Conservation (phyloP, 2,113 vertebrate species). For the Xenopus borealis region DNA sequence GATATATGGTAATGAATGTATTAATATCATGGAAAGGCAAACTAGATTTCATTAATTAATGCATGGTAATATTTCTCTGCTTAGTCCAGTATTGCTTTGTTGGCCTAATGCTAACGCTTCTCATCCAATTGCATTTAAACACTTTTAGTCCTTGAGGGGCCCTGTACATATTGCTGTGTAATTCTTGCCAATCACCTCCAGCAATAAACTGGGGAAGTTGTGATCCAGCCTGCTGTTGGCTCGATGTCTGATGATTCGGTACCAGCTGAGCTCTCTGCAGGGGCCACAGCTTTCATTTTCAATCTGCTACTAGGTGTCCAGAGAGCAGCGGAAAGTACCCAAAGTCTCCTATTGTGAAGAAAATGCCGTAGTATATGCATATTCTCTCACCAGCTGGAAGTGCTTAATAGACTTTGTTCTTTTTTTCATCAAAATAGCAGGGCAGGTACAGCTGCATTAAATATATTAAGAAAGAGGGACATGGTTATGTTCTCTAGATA, state of each 20-base stretch:
- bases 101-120: not conserved
- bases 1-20: no score
- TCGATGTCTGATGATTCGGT: constrained; percentile 30
- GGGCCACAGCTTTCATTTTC: constrained; percentile 37
- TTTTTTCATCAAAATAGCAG: no score
- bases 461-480: no score
- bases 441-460: no score
- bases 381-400: constrained; percentile 16
- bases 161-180: constrained; percentile 20
- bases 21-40: not conserved
- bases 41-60: no score
- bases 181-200: constrained; percentile 33
- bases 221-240: constrained; percentile 25
- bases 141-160: constrained; percentile 8
- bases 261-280: constrained; percentile 34
- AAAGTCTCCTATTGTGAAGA: constrained; percentile 6
- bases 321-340: not conserved
- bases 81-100: not conserved
- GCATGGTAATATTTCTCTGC: no score
- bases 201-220: constrained; percentile 29
- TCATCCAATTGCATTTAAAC: constrained; percentile 28
- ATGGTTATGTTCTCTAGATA: no score
- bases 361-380: not conserved
- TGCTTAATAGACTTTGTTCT: constrained; percentile 8
- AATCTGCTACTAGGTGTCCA: constrained; percentile 28